phyloP scores from a whole-genome alignment of 1,140 invertebrate genomes.

The Agraylea sexmaculata region DNA sequence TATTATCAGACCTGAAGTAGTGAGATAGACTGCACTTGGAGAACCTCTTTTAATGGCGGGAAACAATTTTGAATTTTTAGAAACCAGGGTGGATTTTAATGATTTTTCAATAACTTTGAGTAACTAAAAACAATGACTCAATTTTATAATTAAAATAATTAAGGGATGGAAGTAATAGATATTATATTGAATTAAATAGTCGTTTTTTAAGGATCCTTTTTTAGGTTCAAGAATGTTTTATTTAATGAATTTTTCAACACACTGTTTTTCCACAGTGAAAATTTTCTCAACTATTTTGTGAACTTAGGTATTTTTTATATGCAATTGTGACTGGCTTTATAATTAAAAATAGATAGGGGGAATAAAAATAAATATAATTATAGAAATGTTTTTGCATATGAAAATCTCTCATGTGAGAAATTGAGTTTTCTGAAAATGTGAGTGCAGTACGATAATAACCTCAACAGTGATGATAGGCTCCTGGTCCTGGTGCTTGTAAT shows the following conservation, averaged over 20 bases:
- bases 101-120: constrained; percentile 60
- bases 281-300: not conserved
- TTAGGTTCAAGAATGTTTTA: not conserved
- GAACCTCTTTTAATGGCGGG: constrained; percentile 71
- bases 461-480: constrained; percentile 58
- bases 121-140: constrained; percentile 47
- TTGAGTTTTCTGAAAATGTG: constrained; percentile 6
- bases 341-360: not conserved
- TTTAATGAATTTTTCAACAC: not conserved
- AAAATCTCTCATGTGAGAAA: not conserved
- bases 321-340: not conserved
- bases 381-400: not conserved
- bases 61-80: constrained; percentile 65
- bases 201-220: not conserved
- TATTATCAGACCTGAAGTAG: constrained; percentile 61
- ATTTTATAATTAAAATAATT: no score
- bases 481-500: constrained; percentile 60
- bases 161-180: no score
- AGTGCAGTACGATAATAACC: constrained; percentile 40
- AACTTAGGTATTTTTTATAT: not conserved
- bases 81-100: constrained; percentile 56
- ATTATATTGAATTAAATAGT: no score
- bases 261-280: no score
- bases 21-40: constrained; percentile 72
- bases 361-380: not conserved